These are phyloP conservation scores for Leptinotarsa rubiginosa DNA, from an alignment of 2,888 invertebrate species.

Conservation along the genomic window DNA sequence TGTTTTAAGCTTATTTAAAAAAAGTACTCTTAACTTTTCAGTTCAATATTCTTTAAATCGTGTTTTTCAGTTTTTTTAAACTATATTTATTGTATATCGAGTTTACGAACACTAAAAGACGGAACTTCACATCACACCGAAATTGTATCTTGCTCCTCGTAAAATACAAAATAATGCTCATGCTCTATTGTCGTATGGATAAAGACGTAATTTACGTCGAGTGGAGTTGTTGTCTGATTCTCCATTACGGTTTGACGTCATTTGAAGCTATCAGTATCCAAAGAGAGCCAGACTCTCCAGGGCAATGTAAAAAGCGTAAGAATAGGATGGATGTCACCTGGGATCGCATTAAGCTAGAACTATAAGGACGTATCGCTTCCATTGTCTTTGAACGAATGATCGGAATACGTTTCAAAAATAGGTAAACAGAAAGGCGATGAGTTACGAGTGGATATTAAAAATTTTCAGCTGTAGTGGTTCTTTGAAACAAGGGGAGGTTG, in stretches of 20 bases:
- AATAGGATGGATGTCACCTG: slow-evolving; percentile 38
- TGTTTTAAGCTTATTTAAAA: too few species aligned
- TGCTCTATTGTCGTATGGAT: neutral
- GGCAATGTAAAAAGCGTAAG: slow-evolving; percentile 31
- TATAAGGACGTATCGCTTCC: slow-evolving; percentile 34
- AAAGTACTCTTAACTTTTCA: too few species aligned
- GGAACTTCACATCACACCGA: too few species aligned
- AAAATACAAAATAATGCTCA: neutral
- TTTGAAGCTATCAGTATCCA: slow-evolving; percentile 25
- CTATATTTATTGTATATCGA: too few species aligned
- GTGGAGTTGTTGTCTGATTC: slow-evolving; percentile 26
- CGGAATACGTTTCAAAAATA: slow-evolving; percentile 11
- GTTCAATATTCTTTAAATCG: too few species aligned
- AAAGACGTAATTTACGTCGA: slow-evolving; percentile 12
- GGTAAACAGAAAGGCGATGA: neutral
- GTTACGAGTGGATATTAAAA: too few species aligned
- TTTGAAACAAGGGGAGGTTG: too few species aligned
- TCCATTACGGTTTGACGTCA: slow-evolving; percentile 30
- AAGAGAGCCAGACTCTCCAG: slow-evolving; percentile 32
- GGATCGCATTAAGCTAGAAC: slow-evolving; percentile 33
- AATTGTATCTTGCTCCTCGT: too few species aligned
- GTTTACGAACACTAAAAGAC: too few species aligned
- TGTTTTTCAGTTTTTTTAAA: too few species aligned
- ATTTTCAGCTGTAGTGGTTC: too few species aligned
- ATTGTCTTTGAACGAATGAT: slow-evolving; percentile 31